A percentile compares a stretch with the other conserved stretches of the same genome.
Evolutionary conservation across 1,140 invertebrate genomes (phyloP).

Genomic region (Littorina saxatilis): DNA sequence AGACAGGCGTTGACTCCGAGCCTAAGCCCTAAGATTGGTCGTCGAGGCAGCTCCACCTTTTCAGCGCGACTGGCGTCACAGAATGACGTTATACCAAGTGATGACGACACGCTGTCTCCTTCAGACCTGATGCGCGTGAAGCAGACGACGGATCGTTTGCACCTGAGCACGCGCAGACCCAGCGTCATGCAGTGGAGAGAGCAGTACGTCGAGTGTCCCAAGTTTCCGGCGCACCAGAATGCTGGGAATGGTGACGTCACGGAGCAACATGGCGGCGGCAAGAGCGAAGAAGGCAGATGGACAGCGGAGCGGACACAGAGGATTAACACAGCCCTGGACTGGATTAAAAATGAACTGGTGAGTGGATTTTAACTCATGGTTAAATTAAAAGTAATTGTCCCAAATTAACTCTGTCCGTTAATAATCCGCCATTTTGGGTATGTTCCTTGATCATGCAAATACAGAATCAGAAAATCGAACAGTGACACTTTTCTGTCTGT

Average conservation of each 20-base stretch:
- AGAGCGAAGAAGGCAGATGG: constrained; percentile 34
- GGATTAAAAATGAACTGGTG: constrained; percentile 54
- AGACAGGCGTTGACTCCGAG: constrained; percentile 8
- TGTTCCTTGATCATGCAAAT: too few relatives aligned
- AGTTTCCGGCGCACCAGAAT: not conserved
- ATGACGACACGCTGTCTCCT: not conserved
- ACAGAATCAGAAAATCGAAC: too few relatives aligned
- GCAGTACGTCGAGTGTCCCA: constrained; percentile 43
- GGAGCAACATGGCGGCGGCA: not conserved
- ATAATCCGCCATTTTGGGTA: too few relatives aligned
- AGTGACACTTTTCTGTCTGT: not conserved
- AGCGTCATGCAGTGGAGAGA: constrained; percentile 50
- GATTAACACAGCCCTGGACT: constrained; percentile 52
- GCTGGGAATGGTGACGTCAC: constrained; percentile 23
- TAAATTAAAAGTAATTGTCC: too few relatives aligned
- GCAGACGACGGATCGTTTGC: constrained; percentile 48
- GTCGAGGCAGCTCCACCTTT: not conserved
- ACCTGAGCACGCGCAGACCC: constrained; percentile 46
- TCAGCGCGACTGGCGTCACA: not conserved
- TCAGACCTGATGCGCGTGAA: constrained; percentile 43
- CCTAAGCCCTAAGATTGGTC: constrained; percentile 10
- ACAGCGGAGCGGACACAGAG: constrained; percentile 45
- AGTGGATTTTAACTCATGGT: too few relatives aligned
- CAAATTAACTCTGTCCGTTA: too few relatives aligned
- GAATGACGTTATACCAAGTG: not conserved